Conservation (phyloP, 2,113 vertebrate genomes). For the Channa argus region DNA sequence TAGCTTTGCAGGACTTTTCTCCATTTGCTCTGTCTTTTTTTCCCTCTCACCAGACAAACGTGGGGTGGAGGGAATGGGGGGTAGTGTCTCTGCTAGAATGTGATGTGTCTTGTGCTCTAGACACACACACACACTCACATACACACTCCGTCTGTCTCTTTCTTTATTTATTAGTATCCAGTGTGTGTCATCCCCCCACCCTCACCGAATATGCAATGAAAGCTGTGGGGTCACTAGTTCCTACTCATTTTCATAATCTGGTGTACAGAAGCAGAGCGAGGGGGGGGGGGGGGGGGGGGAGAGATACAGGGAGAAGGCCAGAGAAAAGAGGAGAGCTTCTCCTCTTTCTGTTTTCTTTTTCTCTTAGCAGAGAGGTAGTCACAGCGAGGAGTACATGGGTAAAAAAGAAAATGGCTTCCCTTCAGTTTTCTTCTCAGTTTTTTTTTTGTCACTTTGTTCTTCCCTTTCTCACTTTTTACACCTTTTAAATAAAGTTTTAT, state of each 20-base stretch:
- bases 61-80: background rate
- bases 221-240: slow-evolving; percentile 82
- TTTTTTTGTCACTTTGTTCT: slow-evolving; percentile 3
- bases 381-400: slow-evolving; percentile 13
- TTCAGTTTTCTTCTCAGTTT: slow-evolving; percentile 33
- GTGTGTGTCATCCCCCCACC: slow-evolving; percentile 29
- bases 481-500: slow-evolving; percentile 1
- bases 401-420: slow-evolving; percentile 71
- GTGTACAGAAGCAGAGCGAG: slow-evolving; percentile 57
- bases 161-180: slow-evolving; percentile 71
- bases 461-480: background rate
- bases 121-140: background rate
- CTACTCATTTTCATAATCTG: slow-evolving; percentile 85
- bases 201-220: slow-evolving; percentile 82
- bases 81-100: slow-evolving; percentile 30
- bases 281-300: slow-evolving; percentile 17
- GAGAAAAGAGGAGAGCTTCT: slow-evolving; percentile 38
- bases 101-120: slow-evolving; percentile 36
- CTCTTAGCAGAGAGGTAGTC: slow-evolving; percentile 13
- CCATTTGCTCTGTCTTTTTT: slow-evolving; percentile 7
- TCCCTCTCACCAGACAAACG: slow-evolving; percentile 37
- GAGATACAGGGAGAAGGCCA: slow-evolving; percentile 36
- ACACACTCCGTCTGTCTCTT: background rate
- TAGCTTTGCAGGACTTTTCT: slow-evolving; percentile 9
- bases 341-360: slow-evolving; percentile 29